A percentile compares a stretch with the other conserved stretches of the same genome.
Evolutionary conservation across 2,888 invertebrate species (phyloP).

Genomic region (Sylvicola cinctus): DNA sequence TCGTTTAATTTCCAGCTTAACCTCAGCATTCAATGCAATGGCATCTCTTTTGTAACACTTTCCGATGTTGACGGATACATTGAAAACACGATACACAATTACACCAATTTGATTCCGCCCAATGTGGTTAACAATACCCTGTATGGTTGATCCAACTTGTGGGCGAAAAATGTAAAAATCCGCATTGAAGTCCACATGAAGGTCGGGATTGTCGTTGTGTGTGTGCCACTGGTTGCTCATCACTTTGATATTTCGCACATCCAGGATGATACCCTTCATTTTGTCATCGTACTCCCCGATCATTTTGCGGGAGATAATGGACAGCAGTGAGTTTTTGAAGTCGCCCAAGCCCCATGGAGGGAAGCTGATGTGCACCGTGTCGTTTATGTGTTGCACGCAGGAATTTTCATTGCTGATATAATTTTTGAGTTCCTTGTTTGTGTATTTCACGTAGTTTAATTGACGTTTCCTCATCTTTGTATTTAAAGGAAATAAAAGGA

Average conservation of each 20-base stretch:
- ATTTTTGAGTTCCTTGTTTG: slow-evolving; percentile 24
- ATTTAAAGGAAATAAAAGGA: no score
- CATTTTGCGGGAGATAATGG: slow-evolving; percentile 21
- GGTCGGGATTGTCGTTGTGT: slow-evolving; percentile 30
- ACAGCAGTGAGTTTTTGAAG: slow-evolving; percentile 27
- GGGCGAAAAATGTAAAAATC: slow-evolving; percentile 45
- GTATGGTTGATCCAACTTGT: slow-evolving; percentile 28
- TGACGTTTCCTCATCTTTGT: slow-evolving; percentile 18
- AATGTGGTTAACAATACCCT: slow-evolving; percentile 36
- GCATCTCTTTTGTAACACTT: slow-evolving; percentile 17
- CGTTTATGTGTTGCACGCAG: slow-evolving; percentile 27
- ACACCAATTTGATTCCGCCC: slow-evolving; percentile 36
- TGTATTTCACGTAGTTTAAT: slow-evolving; percentile 22
- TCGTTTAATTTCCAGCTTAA: slow-evolving; percentile 19
- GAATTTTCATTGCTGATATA: slow-evolving; percentile 27
- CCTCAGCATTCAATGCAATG: slow-evolving; percentile 25
- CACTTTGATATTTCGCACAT: slow-evolving; percentile 36
- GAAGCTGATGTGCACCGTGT: slow-evolving; percentile 28
- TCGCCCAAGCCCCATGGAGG: slow-evolving; percentile 31
- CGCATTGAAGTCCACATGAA: slow-evolving; percentile 36
- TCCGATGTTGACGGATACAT: slow-evolving; percentile 34
- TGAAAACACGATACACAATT: slow-evolving; percentile 40
- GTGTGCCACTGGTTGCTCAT: slow-evolving; percentile 27
- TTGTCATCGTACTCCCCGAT: slow-evolving; percentile 30
- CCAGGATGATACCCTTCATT: slow-evolving; percentile 36